phyloP scores from a whole-genome alignment of 2,113 vertebrate genomes.

The Corythaeola cristata region DNA sequence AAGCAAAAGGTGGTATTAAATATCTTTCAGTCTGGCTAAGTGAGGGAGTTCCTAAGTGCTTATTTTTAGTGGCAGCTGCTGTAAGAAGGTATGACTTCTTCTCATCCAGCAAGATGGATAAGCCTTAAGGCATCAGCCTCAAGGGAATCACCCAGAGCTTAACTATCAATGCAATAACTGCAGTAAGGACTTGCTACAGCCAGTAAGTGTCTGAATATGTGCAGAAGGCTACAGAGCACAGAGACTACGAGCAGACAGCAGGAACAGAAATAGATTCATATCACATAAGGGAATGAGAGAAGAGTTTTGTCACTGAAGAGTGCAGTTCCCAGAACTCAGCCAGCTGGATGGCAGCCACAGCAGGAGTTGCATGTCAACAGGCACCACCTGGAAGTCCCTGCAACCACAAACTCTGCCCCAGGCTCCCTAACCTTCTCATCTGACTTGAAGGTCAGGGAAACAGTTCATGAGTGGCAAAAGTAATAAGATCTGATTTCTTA shows the following conservation, averaged over 20 bases:
- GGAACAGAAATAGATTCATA: background rate
- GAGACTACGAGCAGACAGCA: background rate
- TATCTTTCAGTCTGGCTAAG: background rate
- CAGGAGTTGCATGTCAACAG: background rate
- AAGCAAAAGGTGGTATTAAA: background rate
- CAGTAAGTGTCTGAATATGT: background rate
- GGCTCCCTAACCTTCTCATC: background rate
- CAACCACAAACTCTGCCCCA: background rate
- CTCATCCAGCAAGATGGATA: background rate
- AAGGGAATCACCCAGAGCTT: background rate
- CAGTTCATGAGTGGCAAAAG: background rate
- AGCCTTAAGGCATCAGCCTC: background rate
- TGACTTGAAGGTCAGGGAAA: background rate
- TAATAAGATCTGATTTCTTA: background rate
- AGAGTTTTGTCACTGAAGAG: background rate
- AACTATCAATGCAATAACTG: background rate
- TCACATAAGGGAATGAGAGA: background rate
- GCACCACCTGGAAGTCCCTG: background rate
- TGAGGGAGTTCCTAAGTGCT: background rate
- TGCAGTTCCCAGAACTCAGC: background rate
- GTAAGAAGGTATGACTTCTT: background rate
- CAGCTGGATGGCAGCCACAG: background rate
- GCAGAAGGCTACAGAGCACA: background rate
- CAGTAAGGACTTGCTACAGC: background rate
- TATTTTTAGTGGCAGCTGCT: background rate